Conservation (phyloP, 2,888 invertebrate genomes). For the Acanthococcus lagerstroemiae region DNA sequence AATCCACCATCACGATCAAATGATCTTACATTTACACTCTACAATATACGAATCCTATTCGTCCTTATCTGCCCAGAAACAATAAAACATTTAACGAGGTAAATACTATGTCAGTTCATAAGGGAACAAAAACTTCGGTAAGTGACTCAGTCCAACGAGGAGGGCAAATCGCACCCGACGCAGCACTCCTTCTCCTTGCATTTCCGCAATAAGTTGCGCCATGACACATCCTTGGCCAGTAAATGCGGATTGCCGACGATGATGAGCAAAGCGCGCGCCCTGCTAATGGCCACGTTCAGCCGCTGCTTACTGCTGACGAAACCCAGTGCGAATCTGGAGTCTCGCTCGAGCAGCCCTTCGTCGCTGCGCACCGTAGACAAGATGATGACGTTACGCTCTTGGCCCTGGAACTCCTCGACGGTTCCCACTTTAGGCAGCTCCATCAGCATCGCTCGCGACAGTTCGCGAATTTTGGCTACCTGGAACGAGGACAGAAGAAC, state of each 20-base stretch:
- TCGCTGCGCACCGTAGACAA: conserved; percentile 56
- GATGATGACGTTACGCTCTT: conserved; percentile 62
- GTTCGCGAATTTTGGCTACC: conserved; percentile 52
- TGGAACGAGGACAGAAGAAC: conserved; percentile 41
- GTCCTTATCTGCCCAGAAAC: no score
- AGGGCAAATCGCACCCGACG: conserved; percentile 21
- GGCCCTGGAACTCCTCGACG: conserved; percentile 79
- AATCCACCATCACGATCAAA: no score
- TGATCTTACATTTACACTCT: no score
- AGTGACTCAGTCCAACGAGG: background rate
- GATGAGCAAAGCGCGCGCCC: conserved; percentile 67
- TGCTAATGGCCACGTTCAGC: conserved; percentile 79
- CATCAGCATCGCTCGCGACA: conserved; percentile 47
- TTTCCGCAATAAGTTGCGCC: conserved; percentile 45
- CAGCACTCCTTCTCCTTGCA: conserved; percentile 10
- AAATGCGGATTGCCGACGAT: conserved; percentile 76
- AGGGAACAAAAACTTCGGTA: background rate
- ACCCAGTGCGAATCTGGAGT: conserved; percentile 45
- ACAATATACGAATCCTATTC: no score
- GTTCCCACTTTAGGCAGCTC: conserved; percentile 59
- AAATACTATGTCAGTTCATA: background rate
- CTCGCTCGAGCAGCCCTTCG: conserved; percentile 43
- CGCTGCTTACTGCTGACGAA: conserved; percentile 66
- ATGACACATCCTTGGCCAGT: conserved; percentile 54
- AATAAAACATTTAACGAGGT: background rate